Percentiles rank a stretch among this genome's conserved stretches.
phyloP scores from a whole-genome alignment of 1,140 invertebrate species.

The Cydia strobilella region DNA sequence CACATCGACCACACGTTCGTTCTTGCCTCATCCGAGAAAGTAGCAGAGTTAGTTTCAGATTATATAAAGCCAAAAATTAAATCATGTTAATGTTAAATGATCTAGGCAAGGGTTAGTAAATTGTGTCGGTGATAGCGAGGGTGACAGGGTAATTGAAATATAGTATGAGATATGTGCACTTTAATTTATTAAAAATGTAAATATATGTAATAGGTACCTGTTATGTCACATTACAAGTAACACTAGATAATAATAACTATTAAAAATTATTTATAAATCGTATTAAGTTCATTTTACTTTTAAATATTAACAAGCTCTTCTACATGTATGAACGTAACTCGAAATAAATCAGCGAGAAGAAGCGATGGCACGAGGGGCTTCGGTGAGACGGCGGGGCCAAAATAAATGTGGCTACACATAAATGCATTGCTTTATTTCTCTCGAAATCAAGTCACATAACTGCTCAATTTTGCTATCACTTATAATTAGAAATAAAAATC shows the following conservation, averaged over 20 bases:
- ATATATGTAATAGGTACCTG: constrained; percentile 24
- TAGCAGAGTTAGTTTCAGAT: constrained; percentile 58
- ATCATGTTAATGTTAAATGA: not conserved
- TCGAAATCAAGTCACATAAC: not conserved
- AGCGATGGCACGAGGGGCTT: not conserved
- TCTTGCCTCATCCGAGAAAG: constrained; percentile 60
- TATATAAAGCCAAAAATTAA: constrained; percentile 47
- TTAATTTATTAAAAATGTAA: constrained; percentile 49
- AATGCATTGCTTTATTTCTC: constrained; percentile 19
- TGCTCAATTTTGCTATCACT: constrained; percentile 8
- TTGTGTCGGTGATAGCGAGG: not conserved
- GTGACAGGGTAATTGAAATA: constrained; percentile 18
- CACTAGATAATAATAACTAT: constrained; percentile 5
- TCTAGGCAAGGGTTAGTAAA: no score
- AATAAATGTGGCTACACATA: constrained; percentile 12
- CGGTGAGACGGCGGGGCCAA: not conserved
- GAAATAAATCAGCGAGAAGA: not conserved
- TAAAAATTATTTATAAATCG: constrained; percentile 14
- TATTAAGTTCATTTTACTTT: constrained; percentile 19
- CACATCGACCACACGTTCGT: constrained; percentile 66
- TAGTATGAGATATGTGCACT: constrained; percentile 49
- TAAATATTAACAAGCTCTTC: constrained; percentile 17
- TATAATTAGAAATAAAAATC: constrained; percentile 8
- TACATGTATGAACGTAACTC: not conserved
- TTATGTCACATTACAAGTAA: constrained; percentile 42